These are phyloP conservation scores for Periophthalmodon schlosseri DNA, from an alignment of 2,113 vertebrate species.

Conservation along the genomic window DNA sequence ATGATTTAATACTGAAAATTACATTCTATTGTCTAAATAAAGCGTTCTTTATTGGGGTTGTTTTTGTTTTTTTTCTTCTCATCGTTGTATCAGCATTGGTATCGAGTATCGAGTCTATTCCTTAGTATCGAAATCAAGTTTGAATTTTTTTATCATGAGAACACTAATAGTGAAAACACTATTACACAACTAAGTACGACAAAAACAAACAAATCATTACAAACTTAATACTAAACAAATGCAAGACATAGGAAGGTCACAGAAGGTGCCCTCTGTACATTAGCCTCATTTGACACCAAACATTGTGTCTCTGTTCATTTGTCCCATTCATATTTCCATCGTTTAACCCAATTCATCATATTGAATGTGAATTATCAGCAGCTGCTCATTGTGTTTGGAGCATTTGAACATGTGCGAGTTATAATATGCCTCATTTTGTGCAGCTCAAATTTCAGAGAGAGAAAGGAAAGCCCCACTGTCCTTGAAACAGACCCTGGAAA, in stretches of 20 bases:
- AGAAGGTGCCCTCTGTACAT: neutral
- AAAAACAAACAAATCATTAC: neutral
- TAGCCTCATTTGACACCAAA: neutral
- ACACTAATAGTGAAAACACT: neutral
- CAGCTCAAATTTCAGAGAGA: conserved; percentile 56
- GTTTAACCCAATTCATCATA: neutral
- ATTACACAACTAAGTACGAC: neutral
- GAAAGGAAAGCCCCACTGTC: conserved; percentile 64
- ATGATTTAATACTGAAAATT: no score
- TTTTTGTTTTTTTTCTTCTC: no score
- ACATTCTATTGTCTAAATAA: no score
- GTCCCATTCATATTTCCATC: neutral
- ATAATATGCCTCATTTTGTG: conserved; percentile 59
- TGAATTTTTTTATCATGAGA: neutral
- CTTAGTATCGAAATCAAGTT: neutral
- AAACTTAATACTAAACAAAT: neutral
- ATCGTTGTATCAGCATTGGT: no score
- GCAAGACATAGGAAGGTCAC: neutral
- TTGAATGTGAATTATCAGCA: conserved; percentile 53
- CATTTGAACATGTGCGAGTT: conserved; percentile 54
- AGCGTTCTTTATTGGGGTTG: no score
- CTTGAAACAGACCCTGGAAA: conserved; percentile 70
- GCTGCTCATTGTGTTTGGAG: conserved; percentile 38
- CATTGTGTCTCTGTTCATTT: neutral
- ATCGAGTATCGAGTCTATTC: no score